Evolutionary conservation across 2,888 invertebrate species (phyloP), one percentile per base, ranked within the genome.

Genomic region (Phaonia tiefii): DNA sequence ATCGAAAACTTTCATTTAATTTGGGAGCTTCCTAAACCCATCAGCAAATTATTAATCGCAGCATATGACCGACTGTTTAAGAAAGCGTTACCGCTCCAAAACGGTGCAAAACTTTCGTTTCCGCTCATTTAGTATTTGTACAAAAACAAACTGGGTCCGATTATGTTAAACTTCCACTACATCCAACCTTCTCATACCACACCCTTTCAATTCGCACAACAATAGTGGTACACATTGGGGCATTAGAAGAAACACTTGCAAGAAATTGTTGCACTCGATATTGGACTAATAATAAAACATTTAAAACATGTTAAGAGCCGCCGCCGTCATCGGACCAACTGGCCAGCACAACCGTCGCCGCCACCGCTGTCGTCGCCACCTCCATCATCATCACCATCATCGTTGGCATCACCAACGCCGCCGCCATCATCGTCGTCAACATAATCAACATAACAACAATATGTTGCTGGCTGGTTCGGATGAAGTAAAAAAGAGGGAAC

Each of bases 361-460:
- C 13, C 74, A 20, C 26, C 42, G 42, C 42, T 1, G 42, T 49
- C 67, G 63, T 63, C 65, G 70, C 26, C 75, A 37, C 49, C 63
- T 42, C 20, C 42, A 42, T 58, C 75, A 49, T 46, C 49, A 39
- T 69, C 69, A 63, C 11, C 75, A 65, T 51, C 49, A 49, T 13
- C 78, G 54, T 63, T 31, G 1, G 10, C 15, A 63, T 39, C 20
- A n/a, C 11, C 22, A 58, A 54, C 60, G 20, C 49, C 20, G 31
- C n/a, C 75, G 44, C 20, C 65, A 25, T 51, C 22, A 39, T 51
- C 54, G 84, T 85, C 86, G 85, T 86, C 86, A 87, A 86, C 87
- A 85, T 85, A 86, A 73, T 7, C 42, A 65, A 13, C 26, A 31
- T 31, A 56, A 22, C 42, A 49, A 56, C 54, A 65, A 74, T 44